Evolutionary conservation across 2,888 invertebrate genomes (phyloP), one percentile per base, ranked within the genome.

Genomic region (Scaeva pyrastri): DNA sequence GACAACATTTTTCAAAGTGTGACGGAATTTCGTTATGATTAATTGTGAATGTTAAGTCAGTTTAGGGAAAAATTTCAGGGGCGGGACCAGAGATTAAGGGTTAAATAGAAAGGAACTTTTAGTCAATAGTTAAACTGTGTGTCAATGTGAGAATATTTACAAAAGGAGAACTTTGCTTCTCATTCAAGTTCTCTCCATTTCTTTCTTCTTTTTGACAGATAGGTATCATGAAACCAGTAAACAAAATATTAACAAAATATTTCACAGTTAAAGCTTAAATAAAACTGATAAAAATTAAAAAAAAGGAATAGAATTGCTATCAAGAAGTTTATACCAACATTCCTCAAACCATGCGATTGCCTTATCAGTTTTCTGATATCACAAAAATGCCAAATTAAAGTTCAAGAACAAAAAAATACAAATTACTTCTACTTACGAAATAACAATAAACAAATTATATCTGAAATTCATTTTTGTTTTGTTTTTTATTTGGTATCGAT

Each of bases 371-470:
- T 19, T 36, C 43, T 8, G 73, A 83, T 78, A 70, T 45, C 73
- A 16, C 45, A 62, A 56, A 52, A 36, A 43, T 64, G 3, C 41
- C 60, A 55, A 66, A 55, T n/a, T 39, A 16, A 43, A 71, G 3
- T 52, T 36, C 55, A 36, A 74, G 11, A 21, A 19, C 21, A 43
- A 80, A 12, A 58, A 60, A 31, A 60, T 26, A 11, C 71, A 71
- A 79, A 84, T 84, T 84, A 66, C 75, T 41, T 75, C 71, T 66
- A 58, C 75, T 84, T 74, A 80, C 80, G 74, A 79, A 52, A 76
- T 43, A 64, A 31, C 23, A 19, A 31, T 23, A 56, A 80, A 60
- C 66, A 66, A 62, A 45, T 21, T 7, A 45, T 68, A 39, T 66
- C 36, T 26, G 39, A 1, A 8, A 12, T 0, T 2, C 12, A 11